Percentiles rank a stretch among this genome's conserved stretches.
Evolutionary conservation across 2,797 vertebrate genomes (phyloP).

Genomic region (Acestrorhynchus altus): DNA sequence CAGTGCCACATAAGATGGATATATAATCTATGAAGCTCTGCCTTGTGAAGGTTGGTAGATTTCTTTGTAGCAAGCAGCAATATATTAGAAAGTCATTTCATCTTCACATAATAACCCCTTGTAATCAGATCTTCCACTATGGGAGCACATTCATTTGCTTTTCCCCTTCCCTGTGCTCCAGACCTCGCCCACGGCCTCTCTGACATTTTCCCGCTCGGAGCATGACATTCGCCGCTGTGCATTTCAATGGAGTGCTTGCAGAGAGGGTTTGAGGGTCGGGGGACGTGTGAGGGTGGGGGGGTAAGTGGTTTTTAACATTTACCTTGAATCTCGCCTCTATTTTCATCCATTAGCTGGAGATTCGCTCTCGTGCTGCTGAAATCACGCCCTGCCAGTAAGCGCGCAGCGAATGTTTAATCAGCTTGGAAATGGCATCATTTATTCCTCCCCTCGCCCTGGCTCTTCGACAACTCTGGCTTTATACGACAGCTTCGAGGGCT

Average conservation of each 20-base stretch:
- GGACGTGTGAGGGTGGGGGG: background rate
- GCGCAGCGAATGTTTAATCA: slow-evolving; percentile 41
- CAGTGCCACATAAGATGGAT: slow-evolving; percentile 8
- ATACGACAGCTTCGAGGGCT: background rate
- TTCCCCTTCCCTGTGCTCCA: slow-evolving; percentile 2
- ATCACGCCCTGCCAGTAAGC: slow-evolving; percentile 2
- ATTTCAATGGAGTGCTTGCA: slow-evolving; percentile 33
- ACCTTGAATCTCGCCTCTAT: slow-evolving; percentile 52
- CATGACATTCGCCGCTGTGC: slow-evolving; percentile 45
- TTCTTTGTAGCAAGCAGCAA: background rate
- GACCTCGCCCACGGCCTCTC: slow-evolving; percentile 29
- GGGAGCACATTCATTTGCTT: slow-evolving; percentile 25
- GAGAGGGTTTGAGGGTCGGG: background rate
- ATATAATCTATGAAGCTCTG: background rate
- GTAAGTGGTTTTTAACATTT: slow-evolving; percentile 52
- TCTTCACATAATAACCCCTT: slow-evolving; percentile 22
- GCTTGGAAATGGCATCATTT: slow-evolving; percentile 20
- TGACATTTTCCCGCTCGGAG: slow-evolving; percentile 49
- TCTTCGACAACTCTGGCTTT: background rate
- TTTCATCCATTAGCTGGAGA: slow-evolving; percentile 50
- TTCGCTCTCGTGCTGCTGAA: slow-evolving; percentile 10
- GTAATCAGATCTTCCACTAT: slow-evolving; percentile 33
- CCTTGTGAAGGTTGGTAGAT: background rate
- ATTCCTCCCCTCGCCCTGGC: slow-evolving; percentile 3
- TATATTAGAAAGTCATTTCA: slow-evolving; percentile 25